Percentiles rank a stretch among this genome's conserved stretches.
Evolutionary conservation across 2,797 vertebrate genomes (phyloP).

Genomic region (Hypotaenidia philippensis): DNA sequence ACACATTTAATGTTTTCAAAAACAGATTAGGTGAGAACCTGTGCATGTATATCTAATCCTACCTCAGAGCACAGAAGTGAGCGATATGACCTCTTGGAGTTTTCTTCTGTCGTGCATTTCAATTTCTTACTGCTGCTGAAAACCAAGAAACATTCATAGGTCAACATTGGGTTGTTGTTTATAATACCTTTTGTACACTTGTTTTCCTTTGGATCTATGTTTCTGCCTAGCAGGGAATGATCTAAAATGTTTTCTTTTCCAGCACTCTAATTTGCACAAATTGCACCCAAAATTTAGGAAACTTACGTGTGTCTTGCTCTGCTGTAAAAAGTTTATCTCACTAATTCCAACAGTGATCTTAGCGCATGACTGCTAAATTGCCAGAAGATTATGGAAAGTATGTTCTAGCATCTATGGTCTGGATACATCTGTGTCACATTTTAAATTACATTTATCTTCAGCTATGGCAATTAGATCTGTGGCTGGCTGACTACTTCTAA

Average conservation of each 20-base stretch:
- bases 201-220: background rate
- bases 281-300: background rate
- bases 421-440: conserved; percentile 30
- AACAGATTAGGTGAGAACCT: background rate
- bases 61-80: background rate
- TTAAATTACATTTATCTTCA: conserved; percentile 51
- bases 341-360: background rate
- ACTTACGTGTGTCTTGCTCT: background rate
- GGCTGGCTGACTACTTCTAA: conserved; percentile 40
- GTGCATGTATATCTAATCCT: background rate
- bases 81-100: background rate
- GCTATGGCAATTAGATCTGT: conserved; percentile 23
- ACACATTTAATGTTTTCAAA: background rate
- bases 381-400: background rate
- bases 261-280: background rate
- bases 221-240: background rate
- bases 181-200: background rate
- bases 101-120: background rate
- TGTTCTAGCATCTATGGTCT: background rate
- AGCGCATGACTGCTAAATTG: background rate
- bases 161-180: background rate
- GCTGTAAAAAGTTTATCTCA: background rate
- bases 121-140: background rate
- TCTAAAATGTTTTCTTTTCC: background rate
- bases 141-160: background rate